Evolutionary conservation across 2,888 invertebrate genomes (phyloP), one percentile per base, ranked within the genome.

Genomic region (Phortica okadai): DNA sequence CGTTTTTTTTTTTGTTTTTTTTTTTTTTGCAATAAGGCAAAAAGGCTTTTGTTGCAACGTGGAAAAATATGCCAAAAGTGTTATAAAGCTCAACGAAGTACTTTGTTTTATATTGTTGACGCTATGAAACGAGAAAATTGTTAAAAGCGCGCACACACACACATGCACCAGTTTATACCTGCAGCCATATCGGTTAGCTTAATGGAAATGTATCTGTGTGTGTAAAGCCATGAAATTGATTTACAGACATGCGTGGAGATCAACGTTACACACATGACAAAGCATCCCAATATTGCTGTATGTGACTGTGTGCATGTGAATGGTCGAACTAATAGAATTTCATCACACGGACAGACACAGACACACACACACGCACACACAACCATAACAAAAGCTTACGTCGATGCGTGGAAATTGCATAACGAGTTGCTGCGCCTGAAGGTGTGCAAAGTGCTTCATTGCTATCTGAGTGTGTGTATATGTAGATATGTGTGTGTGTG

Each of bases 151-250:
- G 11, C 62, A 67, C 6, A 69, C 67, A 73, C 56, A 64, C 50
- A n/a, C 59, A 62, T 62, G 25, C n/a, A 8, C 7, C 6, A 59
- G 16, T 59, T 14, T 16, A 59, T n/a, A 50, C 50, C 33, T 33
- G 33, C 33, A 4, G 33, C 3, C 33, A 2, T 33, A 5, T 3
- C 50, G 50, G 50, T 11, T 50, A 50, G 50, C 8, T 50, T 11
- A 8, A 11, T 14, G 14, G 50, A 14, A 14, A 59, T 21, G 25
- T 16, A 25, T 16, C 3, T 25, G 21, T 25, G 21, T 62, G 10
- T 62, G 62, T 77, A 79, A 33, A 33, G 81, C 83, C 83, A 82
- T 84, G 80, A 84, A 85, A 85, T 86, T 85, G 87, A 86, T 86
- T 85, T 82, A 79, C 77, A 85, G 86, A 77, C 74, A 80, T 78